phyloP scores from a whole-genome alignment of 2,113 vertebrate species.

The cattle (Bos taurus) region DNA sequence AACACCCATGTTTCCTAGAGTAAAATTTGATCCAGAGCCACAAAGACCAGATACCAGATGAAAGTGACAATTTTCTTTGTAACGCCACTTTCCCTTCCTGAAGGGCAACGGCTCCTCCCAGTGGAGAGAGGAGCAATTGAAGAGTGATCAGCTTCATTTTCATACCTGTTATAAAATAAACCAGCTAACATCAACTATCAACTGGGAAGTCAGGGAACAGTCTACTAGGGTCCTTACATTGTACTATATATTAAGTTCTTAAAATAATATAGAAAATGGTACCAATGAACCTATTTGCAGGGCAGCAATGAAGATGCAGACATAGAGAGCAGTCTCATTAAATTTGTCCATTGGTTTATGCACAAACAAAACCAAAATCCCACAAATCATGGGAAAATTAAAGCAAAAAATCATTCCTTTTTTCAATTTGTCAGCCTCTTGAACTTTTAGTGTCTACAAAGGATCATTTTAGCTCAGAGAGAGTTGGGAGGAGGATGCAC shows the following conservation, averaged over 20 bases:
- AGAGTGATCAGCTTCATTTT: neutral
- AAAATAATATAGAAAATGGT: neutral
- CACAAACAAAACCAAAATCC: neutral
- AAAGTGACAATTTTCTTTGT: neutral
- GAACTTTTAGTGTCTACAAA: neutral
- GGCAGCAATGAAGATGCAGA: neutral
- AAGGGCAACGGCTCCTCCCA: conserved; percentile 65
- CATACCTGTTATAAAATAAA: neutral
- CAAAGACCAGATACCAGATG: neutral
- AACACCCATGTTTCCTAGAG: neutral
- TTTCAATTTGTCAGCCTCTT: neutral
- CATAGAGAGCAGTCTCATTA: neutral
- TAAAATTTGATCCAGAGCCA: neutral
- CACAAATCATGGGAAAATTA: neutral
- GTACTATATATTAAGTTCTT: neutral
- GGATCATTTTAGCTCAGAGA: neutral
- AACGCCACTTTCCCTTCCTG: neutral
- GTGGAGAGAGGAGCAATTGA: conserved; percentile 53
- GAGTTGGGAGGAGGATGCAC: neutral
- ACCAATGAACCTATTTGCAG: neutral
- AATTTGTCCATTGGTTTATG: neutral
- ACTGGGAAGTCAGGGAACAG: neutral
- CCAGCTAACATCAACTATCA: neutral
- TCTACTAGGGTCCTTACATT: neutral
- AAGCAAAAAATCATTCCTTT: neutral